Evolutionary conservation across 2,888 invertebrate species (phyloP), one percentile per base, ranked within the genome.

Genomic region (Ochropleura leucogaster): DNA sequence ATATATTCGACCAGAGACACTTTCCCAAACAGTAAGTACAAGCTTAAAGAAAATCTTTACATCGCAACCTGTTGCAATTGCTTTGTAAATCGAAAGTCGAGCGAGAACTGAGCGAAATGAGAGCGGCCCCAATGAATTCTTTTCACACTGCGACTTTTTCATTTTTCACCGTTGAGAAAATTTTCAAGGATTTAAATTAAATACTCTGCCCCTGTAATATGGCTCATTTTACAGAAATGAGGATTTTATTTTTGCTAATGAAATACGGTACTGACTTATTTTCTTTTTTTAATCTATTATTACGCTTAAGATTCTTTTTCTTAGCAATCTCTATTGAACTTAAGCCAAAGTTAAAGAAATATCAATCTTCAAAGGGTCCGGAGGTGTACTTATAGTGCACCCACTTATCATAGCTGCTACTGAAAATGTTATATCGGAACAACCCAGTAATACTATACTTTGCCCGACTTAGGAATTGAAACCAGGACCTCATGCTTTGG

Each of bases 21-120:
- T 73, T 74, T 51, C 55, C n/a, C 63, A 46, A 84, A 72, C 71
- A 72, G 57, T 80, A 68, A 66, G 64, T 71, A 72, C 64, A 76
- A 64, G 51, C 72, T 77, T 74, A 44, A 65, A 74, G 68, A 76
- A 74, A 73, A 85, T 81, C 70, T 80, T 82, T 72, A 82, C 73
- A 72, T 79, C 46, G 46, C 76, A 72, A 85, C 85, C 85, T 85
- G 85, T 85, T 85, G 85, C 86, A 63, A 70, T 16, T 20, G 51
- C 66, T 85, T 80, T 83, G 68, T 81, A 12, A 16, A 74, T n/a
- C 62, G 51, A 83, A 77, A 66, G 60, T 57, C 66, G 64, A 82
- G 60, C 63, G 20, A 81, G 70, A 63, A 59, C 62, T 60, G 55
- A 64, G 63, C 53, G 67, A 72, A 85, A 85, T 85, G 68, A 81